phyloP scores from a whole-genome alignment of 64 coral and sea anemone species.

The Montipora sp. region DNA sequence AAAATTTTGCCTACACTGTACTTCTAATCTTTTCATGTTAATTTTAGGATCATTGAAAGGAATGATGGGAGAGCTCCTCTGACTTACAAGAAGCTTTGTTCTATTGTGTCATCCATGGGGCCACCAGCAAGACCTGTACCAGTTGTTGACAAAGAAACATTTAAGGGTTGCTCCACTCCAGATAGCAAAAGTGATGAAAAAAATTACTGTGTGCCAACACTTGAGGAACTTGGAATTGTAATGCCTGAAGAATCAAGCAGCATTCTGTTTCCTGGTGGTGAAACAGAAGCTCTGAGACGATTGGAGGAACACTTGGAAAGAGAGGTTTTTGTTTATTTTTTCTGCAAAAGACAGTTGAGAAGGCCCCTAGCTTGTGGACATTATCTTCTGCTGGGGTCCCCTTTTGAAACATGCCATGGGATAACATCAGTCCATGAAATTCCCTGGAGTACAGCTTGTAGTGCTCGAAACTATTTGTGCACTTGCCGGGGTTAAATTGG shows the following conservation, averaged over 20 bases:
- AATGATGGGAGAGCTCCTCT: constrained; percentile 54
- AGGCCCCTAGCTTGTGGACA: not conserved
- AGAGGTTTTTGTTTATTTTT: constrained; percentile 20
- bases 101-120: constrained; percentile 67
- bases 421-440: no score
- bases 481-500: no score
- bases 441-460: no score
- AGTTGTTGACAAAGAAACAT: constrained; percentile 7
- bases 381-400: not conserved
- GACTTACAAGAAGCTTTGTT: constrained; percentile 67
- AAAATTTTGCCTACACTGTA: not conserved
- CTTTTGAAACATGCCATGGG: not conserved
- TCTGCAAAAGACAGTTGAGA: not conserved
- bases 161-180: constrained; percentile 47
- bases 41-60: constrained; percentile 50
- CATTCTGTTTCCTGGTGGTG: constrained; percentile 65
- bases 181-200: not conserved
- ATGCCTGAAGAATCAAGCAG: constrained; percentile 42
- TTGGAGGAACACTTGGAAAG: constrained; percentile 58
- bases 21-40: not conserved
- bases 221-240: constrained; percentile 55
- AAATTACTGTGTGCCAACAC: constrained; percentile 38
- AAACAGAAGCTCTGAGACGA: constrained; percentile 60
- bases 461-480: no score
- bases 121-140: constrained; percentile 51